phyloP scores from a whole-genome alignment of 37 sponge, comb jelly and placozoan species.

The Bolinopsis microptera region DNA sequence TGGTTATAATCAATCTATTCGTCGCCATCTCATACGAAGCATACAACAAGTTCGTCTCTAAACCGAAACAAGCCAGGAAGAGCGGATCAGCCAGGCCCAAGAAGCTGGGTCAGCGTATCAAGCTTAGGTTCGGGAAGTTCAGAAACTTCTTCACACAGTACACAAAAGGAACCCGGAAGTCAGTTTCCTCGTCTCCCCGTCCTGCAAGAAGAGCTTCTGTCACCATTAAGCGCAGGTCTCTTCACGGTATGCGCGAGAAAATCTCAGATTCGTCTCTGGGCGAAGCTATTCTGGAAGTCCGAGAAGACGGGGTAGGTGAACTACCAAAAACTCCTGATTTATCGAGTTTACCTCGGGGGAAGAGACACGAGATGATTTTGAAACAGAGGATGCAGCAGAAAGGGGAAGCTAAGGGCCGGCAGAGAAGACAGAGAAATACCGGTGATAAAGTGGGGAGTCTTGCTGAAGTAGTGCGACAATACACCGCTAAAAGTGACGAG shows the following conservation, averaged over 20 bases:
- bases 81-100: not conserved
- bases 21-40: constrained; percentile 22
- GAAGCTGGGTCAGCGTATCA: not conserved
- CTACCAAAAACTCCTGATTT: constrained; percentile 9
- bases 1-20: constrained; percentile 2
- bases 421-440: not conserved
- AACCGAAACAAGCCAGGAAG: constrained; percentile 18
- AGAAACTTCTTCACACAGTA: not conserved
- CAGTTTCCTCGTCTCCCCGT: not conserved
- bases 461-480: constrained; percentile 5
- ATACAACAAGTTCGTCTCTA: constrained; percentile 14
- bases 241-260: constrained; percentile 3
- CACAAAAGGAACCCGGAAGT: not conserved
- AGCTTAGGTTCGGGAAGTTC: not conserved
- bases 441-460: not conserved
- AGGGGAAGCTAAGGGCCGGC: not conserved
- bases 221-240: not conserved
- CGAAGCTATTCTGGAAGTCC: not conserved
- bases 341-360: not conserved
- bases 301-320: not conserved
- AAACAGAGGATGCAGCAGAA: not conserved
- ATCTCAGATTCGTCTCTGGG: constrained; percentile 14
- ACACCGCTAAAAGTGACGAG: not conserved
- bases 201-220: not conserved
- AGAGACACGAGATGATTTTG: not conserved